Percentiles rank a stretch among this genome's conserved stretches.
Conservation (phyloP, 2,113 vertebrate genomes). For the Symphodus melops region DNA sequence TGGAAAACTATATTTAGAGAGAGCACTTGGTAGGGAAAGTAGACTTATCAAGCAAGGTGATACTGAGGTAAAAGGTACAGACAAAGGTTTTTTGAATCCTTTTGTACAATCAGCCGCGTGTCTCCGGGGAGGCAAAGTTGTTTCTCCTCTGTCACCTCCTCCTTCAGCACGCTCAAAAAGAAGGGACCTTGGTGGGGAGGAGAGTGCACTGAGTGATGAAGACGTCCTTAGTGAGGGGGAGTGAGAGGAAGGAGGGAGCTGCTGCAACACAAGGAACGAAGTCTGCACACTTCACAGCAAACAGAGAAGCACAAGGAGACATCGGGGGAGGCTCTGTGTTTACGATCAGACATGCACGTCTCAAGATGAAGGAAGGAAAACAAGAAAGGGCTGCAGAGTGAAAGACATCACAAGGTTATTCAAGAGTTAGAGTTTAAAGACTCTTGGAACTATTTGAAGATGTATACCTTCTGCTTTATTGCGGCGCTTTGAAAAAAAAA, state of each 20-base stretch:
- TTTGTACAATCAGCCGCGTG: slow-evolving; percentile 65
- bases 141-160: slow-evolving; percentile 69
- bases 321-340: slow-evolving; percentile 51
- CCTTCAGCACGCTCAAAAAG: slow-evolving; percentile 66
- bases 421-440: slow-evolving; percentile 69
- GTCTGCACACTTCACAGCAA: slow-evolving; percentile 62
- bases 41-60: slow-evolving; percentile 69
- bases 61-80: slow-evolving; percentile 63
- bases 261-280: slow-evolving; percentile 33
- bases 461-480: slow-evolving; percentile 47
- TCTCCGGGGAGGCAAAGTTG: slow-evolving; percentile 69
- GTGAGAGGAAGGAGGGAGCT: slow-evolving; percentile 42
- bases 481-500: slow-evolving; percentile 44
- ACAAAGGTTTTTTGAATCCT: slow-evolving; percentile 67
- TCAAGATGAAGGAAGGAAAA: slow-evolving; percentile 64
- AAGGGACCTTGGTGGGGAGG: slow-evolving; percentile 72
- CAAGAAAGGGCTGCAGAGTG: slow-evolving; percentile 58
- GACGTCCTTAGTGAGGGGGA: slow-evolving; percentile 65
- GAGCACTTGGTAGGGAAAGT: slow-evolving; percentile 16
- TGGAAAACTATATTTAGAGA: slow-evolving; percentile 38
- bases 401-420: slow-evolving; percentile 80
- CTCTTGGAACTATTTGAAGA: slow-evolving; percentile 64
- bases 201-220: slow-evolving; percentile 70
- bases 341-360: slow-evolving; percentile 60
- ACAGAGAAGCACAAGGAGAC: slow-evolving; percentile 57